These are phyloP conservation scores for Agrilus cyanescens DNA, from an alignment of 2,888 invertebrate species.

Conservation along the genomic window DNA sequence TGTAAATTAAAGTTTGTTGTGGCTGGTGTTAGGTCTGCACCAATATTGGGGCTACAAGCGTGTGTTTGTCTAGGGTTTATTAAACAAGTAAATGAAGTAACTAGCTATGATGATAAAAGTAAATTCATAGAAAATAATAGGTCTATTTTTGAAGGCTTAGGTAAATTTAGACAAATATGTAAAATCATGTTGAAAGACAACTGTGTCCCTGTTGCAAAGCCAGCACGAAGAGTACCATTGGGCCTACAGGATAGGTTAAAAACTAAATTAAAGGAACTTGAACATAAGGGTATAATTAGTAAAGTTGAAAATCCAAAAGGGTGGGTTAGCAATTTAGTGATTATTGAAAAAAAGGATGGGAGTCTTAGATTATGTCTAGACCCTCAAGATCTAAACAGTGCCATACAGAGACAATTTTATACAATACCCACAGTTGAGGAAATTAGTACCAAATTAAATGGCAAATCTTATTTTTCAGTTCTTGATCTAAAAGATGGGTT, in stretches of 20 bases:
- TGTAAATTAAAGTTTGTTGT: no score
- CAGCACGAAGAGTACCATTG: slow-evolving; percentile 8
- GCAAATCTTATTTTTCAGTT: slow-evolving; percentile 7
- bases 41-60: no score
- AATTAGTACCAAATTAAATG: slow-evolving; percentile 1
- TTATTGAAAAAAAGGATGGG: slow-evolving; percentile 19
- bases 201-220: slow-evolving; percentile 4
- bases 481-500: slow-evolving; percentile 8
- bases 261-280: slow-evolving; percentile 5
- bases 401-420: slow-evolving; percentile 1
- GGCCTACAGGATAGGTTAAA: slow-evolving; percentile 5
- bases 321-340: slow-evolving; percentile 18
- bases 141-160: no score
- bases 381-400: slow-evolving; percentile 17
- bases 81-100: no score
- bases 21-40: no score
- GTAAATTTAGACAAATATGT: no score
- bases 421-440: slow-evolving; percentile 5
- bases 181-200: no score
- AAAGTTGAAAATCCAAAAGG: slow-evolving; percentile 9
- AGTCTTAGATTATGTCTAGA: slow-evolving; percentile 21
- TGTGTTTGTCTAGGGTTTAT: no score
- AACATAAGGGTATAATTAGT: slow-evolving; percentile 8
- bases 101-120: no score
- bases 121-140: no score